phyloP scores from a whole-genome alignment of 2,113 vertebrate genomes.

The Apeltes quadracus region DNA sequence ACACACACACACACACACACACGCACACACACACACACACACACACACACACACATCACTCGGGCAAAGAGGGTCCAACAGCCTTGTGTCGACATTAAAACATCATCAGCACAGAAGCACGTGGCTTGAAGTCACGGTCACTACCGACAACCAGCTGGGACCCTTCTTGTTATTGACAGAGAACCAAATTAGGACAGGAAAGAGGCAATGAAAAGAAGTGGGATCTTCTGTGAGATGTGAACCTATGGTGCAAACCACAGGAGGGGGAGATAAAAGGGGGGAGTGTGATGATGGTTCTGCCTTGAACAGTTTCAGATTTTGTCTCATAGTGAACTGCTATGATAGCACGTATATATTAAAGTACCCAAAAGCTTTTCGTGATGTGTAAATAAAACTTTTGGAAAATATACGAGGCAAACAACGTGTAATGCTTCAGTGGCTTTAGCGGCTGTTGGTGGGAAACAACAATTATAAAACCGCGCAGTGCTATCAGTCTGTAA shows the following conservation, averaged over 20 bases:
- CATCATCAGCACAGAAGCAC: conserved; percentile 67
- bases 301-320: neutral
- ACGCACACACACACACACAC: neutral
- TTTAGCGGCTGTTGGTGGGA: conserved; percentile 11
- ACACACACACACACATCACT: conserved; percentile 1
- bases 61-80: conserved; percentile 38
- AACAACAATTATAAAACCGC: conserved; percentile 31
- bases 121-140: conserved; percentile 76
- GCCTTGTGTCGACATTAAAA: conserved; percentile 74
- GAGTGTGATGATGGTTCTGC: neutral
- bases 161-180: conserved; percentile 63
- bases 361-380: neutral
- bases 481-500: conserved; percentile 28
- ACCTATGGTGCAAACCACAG: neutral
- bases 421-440: neutral
- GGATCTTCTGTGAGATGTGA: conserved; percentile 12
- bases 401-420: conserved; percentile 10
- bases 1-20: neutral
- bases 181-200: conserved; percentile 31
- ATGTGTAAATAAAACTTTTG: neutral
- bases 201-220: neutral
- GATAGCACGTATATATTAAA: neutral
- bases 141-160: conserved; percentile 28
- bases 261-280: neutral
- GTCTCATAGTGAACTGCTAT: neutral